Percentiles rank a stretch among this genome's conserved stretches.
phyloP scores from a whole-genome alignment of 2,113 vertebrate species.

The Puffinus mauretanicus region DNA sequence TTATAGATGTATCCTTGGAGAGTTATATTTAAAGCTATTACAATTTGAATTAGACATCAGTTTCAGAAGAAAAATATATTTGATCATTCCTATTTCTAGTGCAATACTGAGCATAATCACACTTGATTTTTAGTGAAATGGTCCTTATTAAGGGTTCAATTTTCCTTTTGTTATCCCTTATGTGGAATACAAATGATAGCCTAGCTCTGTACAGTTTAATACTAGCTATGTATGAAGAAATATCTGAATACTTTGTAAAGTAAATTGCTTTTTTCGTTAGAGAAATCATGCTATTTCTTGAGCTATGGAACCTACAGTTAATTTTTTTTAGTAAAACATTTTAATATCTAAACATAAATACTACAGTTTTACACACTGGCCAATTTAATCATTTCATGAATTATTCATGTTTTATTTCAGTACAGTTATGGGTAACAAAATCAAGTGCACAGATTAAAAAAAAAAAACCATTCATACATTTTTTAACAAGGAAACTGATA shows the following conservation, averaged over 20 bases:
- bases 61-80: neutral
- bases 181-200: neutral
- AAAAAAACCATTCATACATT: neutral
- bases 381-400: neutral
- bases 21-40: neutral
- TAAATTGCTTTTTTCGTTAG: neutral
- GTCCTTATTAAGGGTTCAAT: neutral
- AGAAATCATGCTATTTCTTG: slow-evolving; percentile 3
- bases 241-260: neutral
- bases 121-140: slow-evolving; percentile 1
- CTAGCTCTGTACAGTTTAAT: neutral
- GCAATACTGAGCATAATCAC: neutral
- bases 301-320: neutral
- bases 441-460: neutral
- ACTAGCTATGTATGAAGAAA: neutral
- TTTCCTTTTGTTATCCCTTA: neutral
- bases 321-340: neutral
- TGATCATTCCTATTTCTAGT: neutral
- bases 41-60: neutral
- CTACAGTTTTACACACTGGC: neutral
- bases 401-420: slow-evolving; percentile 25
- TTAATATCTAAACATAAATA: slow-evolving; percentile 15
- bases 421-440: neutral
- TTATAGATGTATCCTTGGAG: neutral
- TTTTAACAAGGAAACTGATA: neutral